A percentile compares a stretch with the other conserved stretches of the same genome.
Evolutionary conservation across 2,113 vertebrate genomes (phyloP).

Genomic region (Rhabdornis inornatus): DNA sequence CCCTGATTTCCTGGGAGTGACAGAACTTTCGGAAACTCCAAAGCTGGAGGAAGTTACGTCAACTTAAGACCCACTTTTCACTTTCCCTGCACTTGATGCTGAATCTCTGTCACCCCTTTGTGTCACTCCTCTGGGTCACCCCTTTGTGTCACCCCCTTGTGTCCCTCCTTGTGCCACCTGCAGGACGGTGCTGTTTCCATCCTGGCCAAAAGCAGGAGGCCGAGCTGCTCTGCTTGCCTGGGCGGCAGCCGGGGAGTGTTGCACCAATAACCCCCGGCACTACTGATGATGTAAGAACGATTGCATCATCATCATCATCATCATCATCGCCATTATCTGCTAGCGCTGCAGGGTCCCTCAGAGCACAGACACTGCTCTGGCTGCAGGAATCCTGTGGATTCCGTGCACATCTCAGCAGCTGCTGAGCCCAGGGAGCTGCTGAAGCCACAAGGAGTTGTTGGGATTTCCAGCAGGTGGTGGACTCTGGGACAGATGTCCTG

Average conservation of each 20-base stretch:
- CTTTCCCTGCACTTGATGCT: background rate
- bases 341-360: fast-evolving
- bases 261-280: background rate
- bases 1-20: background rate
- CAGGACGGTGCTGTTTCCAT: background rate
- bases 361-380: fast-evolving
- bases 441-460: background rate
- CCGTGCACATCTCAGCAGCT: fast-evolving
- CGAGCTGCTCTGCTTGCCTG: background rate
- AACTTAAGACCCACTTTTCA: fast-evolving
- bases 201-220: background rate
- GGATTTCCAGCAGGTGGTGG: background rate
- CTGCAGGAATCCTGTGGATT: fast-evolving
- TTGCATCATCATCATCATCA: background rate
- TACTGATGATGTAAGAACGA: background rate
- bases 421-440: background rate
- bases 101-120: background rate
- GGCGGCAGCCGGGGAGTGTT: background rate
- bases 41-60: background rate
- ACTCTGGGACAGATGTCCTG: background rate
- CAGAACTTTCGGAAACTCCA: background rate
- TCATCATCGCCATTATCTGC: background rate
- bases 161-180: background rate
- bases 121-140: background rate
- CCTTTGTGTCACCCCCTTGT: background rate